A percentile compares a stretch with the other conserved stretches of the same genome.
phyloP scores from a whole-genome alignment of 2,888 invertebrate species.

The Caenorhabditis angaria region DNA sequence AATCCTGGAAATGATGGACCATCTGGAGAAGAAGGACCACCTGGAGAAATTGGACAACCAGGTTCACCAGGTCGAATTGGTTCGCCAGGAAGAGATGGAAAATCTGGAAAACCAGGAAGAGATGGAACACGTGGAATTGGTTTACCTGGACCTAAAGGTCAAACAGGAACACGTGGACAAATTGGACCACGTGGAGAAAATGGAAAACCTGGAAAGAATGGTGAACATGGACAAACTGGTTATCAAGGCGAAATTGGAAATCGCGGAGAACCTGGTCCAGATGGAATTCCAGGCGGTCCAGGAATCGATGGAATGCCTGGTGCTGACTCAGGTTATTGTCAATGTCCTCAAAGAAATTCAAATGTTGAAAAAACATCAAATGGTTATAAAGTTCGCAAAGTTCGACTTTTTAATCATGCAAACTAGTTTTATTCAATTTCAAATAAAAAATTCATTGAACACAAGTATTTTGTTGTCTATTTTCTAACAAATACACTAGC shows the following conservation, averaged over 20 bases:
- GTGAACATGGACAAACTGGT: constrained; percentile 41
- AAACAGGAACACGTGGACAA: constrained; percentile 31
- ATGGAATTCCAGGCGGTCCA: constrained; percentile 43
- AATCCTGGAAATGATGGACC: constrained; percentile 35
- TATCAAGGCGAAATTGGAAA: constrained; percentile 36
- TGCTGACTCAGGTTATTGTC: constrained; percentile 37
- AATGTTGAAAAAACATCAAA: constrained; percentile 21
- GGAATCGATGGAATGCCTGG: constrained; percentile 35
- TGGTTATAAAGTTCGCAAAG: constrained; percentile 37
- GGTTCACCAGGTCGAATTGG: constrained; percentile 40
- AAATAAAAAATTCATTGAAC: background rate
- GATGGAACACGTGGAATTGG: constrained; percentile 37
- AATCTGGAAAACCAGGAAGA: constrained; percentile 42
- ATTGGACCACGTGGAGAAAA: constrained; percentile 31
- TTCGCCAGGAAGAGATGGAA: constrained; percentile 37
- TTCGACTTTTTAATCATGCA: constrained; percentile 30
- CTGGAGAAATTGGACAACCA: constrained; percentile 29
- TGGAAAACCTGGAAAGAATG: constrained; percentile 34
- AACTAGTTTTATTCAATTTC: constrained; percentile 16
- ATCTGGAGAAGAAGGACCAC: constrained; percentile 44
- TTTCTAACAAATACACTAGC: constrained; percentile 19
- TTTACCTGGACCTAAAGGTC: constrained; percentile 27
- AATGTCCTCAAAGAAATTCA: constrained; percentile 34
- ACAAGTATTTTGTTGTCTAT: background rate
- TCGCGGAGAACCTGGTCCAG: constrained; percentile 40